Conservation (phyloP, 2,888 invertebrate genomes). For the Blastobasis lacticolella region DNA sequence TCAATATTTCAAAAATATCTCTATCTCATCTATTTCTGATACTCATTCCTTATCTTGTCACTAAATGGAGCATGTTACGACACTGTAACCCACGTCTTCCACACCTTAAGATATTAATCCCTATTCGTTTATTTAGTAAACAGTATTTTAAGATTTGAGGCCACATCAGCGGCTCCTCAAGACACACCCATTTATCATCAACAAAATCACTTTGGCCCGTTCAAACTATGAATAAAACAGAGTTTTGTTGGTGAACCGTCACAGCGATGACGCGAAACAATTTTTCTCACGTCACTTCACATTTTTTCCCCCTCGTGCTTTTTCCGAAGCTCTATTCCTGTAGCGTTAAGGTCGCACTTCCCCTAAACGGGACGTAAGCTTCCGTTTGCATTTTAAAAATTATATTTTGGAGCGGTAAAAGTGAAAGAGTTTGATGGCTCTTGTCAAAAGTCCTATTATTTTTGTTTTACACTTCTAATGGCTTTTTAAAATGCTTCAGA, state of each 20-base stretch:
- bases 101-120: not conserved
- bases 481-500: not conserved
- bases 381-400: conserved; percentile 7
- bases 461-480: conserved; percentile 10
- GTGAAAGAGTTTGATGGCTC: conserved; percentile 24
- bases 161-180: conserved; percentile 9
- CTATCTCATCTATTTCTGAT: too few relatives aligned
- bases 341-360: conserved; percentile 6
- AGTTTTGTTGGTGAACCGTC: conserved; percentile 28
- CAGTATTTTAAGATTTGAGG: conserved; percentile 14
- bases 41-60: too few relatives aligned
- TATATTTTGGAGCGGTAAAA: conserved; percentile 17
- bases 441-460: conserved; percentile 27
- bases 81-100: too few relatives aligned
- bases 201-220: conserved; percentile 22
- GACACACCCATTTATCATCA: conserved; percentile 25
- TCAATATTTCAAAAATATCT: too few relatives aligned
- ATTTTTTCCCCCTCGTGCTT: not conserved
- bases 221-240: conserved; percentile 24
- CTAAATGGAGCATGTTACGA: too few relatives aligned
- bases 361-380: not conserved
- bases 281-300: conserved; percentile 24
- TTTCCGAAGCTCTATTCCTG: too few relatives aligned
- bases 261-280: conserved; percentile 26
- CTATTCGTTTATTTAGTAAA: conserved; percentile 3